Evolutionary conservation across 2,797 vertebrate genomes (phyloP), one percentile per base, ranked within the genome.

Genomic region (Channallabes apus): DNA sequence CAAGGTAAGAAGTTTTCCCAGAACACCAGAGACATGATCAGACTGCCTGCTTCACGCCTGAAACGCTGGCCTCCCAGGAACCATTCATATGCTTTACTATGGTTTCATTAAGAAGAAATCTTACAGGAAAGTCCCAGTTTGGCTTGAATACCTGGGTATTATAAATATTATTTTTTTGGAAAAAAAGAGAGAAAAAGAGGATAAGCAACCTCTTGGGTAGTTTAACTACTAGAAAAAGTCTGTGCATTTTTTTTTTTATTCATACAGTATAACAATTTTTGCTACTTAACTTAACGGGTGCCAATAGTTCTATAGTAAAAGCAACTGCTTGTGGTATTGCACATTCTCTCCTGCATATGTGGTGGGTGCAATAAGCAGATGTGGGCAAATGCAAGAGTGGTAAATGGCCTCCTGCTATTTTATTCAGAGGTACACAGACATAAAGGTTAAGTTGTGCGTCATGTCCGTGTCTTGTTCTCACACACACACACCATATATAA

Each of bases 381-480:
- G 8, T 12, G 41, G n/a, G 56, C 58, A 41, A 41, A 41, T 41
- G 38, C 38, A 79, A 35, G 56, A 61, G 56, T 72, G 75, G 41
- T 54, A 46, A 83, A 71, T 69, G 62, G 65, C 62, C 56, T 65
- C 38, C 46, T 54, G 27, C 61, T 20, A 38, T 78, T 79, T 72
- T 83, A 79, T 86, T 86, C 80, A 38, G 41, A 72, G 75, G 67
- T 38, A 46, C 22, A 62, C 20, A n/a, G 73, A 69, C 14, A 73
- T 58, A 80, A 72, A 83, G 75, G 81, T 54, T 65, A 83, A 38
- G 27, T 64, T 83, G 59, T 64, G 75, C 41, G 58, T 79, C 85
- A 82, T 56, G 11, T 56, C 51, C 3, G 1, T 24, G 62, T 61
- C 32, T 77, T 59, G 17, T 6, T 58, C 61, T 68, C 59, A 27